Evolutionary conservation across 1,140 invertebrate genomes (phyloP).

Genomic region (Nasonia longicornis): DNA sequence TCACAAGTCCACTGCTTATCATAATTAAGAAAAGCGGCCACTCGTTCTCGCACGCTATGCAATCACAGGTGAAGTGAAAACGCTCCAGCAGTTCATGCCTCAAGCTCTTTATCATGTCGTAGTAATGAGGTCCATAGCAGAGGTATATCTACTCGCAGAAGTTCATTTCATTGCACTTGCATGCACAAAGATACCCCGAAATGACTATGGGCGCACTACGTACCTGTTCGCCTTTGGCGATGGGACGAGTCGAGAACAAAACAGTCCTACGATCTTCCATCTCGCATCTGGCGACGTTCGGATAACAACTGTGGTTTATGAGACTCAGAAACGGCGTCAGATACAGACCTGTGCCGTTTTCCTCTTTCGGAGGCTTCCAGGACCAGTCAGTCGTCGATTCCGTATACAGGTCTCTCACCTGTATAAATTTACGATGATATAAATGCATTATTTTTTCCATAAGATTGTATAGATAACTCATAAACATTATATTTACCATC

Average conservation of each 20-base stretch:
- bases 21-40: conserved; percentile 31
- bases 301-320: conserved; percentile 41
- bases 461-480: background rate
- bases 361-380: conserved; percentile 27
- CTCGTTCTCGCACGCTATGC: conserved; percentile 32
- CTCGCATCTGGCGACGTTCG: conserved; percentile 36
- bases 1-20: conserved; percentile 6
- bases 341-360: conserved; percentile 29
- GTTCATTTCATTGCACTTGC: background rate
- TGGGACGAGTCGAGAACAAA: conserved; percentile 32
- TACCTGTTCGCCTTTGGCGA: conserved; percentile 36
- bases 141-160: conserved; percentile 24
- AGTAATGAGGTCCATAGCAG: conserved; percentile 33
- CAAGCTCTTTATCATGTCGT: background rate
- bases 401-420: conserved; percentile 28
- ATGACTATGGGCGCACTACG: background rate
- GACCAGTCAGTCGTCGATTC: conserved; percentile 18
- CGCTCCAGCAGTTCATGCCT: background rate
- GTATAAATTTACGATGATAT: background rate
- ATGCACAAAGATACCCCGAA: background rate
- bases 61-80: conserved; percentile 32
- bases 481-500: conserved; percentile 11
- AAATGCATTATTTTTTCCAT: background rate
- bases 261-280: conserved; percentile 12
- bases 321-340: conserved; percentile 34